phyloP scores from a whole-genome alignment of 2,797 vertebrate species.

The Acipenser ruthenus region DNA sequence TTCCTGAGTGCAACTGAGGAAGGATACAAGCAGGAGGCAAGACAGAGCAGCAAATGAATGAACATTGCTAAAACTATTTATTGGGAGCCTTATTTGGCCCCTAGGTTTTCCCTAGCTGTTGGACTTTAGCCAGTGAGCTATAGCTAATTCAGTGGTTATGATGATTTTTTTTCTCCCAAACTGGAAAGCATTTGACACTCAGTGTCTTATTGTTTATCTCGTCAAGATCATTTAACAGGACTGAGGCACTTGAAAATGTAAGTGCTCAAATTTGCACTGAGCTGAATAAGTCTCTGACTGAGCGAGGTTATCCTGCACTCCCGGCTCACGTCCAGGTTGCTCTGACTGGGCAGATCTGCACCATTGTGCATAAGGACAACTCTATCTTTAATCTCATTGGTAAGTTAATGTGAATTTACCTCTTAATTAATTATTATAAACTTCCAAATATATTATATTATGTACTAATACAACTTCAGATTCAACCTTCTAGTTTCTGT shows the following conservation, averaged over 20 bases:
- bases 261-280: constrained; percentile 72
- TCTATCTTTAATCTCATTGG: constrained; percentile 77
- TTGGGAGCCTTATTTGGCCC: too few relatives aligned
- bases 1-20: too few relatives aligned
- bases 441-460: neutral
- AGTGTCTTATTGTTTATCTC: neutral
- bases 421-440: too few relatives aligned
- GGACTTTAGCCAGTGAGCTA: too few relatives aligned
- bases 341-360: constrained; percentile 75
- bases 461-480: constrained; percentile 1
- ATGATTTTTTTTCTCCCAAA: too few relatives aligned
- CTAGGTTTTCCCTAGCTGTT: too few relatives aligned
- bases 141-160: too few relatives aligned
- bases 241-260: constrained; percentile 66
- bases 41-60: too few relatives aligned
- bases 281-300: constrained; percentile 72
- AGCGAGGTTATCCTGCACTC: constrained; percentile 63
- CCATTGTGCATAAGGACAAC: constrained; percentile 69
- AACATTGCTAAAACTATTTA: too few relatives aligned
- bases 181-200: too few relatives aligned
- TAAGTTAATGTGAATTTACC: constrained; percentile 43
- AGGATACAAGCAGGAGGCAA: too few relatives aligned
- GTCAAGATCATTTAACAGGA: constrained; percentile 66
- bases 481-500: constrained; percentile 16
- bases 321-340: constrained; percentile 62